Conservation (phyloP, 2,888 invertebrate genomes). For the Bellardia bayeri region DNA sequence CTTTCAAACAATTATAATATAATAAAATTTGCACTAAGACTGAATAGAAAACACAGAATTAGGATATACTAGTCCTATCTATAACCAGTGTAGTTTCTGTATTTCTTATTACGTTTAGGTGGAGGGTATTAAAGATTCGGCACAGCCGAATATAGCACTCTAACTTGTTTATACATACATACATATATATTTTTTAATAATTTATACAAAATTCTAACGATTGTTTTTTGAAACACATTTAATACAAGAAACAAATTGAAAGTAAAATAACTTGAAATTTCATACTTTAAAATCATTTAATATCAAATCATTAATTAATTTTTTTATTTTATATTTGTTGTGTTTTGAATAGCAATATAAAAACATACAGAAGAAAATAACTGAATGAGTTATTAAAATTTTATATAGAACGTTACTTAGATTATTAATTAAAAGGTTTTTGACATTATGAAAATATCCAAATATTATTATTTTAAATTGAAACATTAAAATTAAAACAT, state of each 20-base stretch:
- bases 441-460: constrained; percentile 51
- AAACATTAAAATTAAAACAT: neutral
- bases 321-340: constrained; percentile 15
- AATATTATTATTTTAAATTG: neutral
- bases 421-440: constrained; percentile 68
- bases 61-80: too few species aligned
- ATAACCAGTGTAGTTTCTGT: too few species aligned
- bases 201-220: constrained; percentile 33
- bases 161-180: neutral
- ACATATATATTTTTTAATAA: constrained; percentile 21
- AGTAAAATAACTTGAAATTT: constrained; percentile 68
- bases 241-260: constrained; percentile 44
- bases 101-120: too few species aligned
- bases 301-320: constrained; percentile 33
- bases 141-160: too few species aligned
- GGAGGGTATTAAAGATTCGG: too few species aligned
- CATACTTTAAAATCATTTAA: constrained; percentile 34
- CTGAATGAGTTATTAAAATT: constrained; percentile 40
- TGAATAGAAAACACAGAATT: too few species aligned
- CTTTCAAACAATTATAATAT: too few species aligned
- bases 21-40: too few species aligned
- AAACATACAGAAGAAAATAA: constrained; percentile 29
- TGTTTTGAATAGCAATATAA: neutral
- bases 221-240: neutral
- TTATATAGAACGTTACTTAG: constrained; percentile 33